A percentile compares a stretch with the other conserved stretches of the same genome.
Evolutionary conservation across 2,113 vertebrate genomes (phyloP).

Genomic region (Sminthopsis crassicaudata): DNA sequence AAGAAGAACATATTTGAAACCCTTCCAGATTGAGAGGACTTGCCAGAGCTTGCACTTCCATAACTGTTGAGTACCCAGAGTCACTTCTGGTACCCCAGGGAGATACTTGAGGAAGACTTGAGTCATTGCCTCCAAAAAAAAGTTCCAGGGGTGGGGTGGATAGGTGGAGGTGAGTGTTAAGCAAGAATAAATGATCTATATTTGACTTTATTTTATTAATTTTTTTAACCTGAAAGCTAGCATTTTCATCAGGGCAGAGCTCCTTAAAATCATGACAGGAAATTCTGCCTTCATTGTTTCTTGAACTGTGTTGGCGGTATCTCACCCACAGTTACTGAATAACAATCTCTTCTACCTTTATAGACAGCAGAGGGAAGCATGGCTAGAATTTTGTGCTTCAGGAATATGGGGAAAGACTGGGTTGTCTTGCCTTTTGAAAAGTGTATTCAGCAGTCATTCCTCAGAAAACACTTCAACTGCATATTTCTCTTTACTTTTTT

Average conservation of each 20-base stretch:
- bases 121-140: not conserved
- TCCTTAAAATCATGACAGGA: not conserved
- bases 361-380: not conserved
- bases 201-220: not conserved
- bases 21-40: not conserved
- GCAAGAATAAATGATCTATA: not conserved
- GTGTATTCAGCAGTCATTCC: not conserved
- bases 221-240: not conserved
- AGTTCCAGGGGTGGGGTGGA: not conserved
- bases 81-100: not conserved
- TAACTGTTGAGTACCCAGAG: not conserved
- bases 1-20: not conserved
- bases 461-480: not conserved
- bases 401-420: not conserved
- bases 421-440: not conserved
- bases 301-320: not conserved
- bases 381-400: not conserved
- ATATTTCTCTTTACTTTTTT: not conserved
- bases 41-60: not conserved
- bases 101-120: not conserved
- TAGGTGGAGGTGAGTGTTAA: not conserved
- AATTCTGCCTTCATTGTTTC: not conserved
- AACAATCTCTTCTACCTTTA: not conserved
- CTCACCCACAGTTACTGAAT: not conserved
- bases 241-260: not conserved